phyloP scores from a whole-genome alignment of 2,888 invertebrate species.

The Abscondita cerata region DNA sequence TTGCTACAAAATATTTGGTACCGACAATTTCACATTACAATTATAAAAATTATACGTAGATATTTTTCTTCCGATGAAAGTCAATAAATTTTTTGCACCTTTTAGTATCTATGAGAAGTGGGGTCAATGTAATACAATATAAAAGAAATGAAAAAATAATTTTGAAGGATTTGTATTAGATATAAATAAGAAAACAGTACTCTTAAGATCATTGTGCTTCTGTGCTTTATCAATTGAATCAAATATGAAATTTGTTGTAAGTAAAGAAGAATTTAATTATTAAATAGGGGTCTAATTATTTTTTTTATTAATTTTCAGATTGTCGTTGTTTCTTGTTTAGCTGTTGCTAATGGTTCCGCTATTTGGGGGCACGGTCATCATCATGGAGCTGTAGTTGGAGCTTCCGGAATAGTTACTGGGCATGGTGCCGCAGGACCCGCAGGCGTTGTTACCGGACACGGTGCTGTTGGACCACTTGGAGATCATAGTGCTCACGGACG shows the following conservation, averaged over 20 bases:
- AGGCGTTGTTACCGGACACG: slow-evolving; percentile 38
- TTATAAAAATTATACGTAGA: too few species aligned
- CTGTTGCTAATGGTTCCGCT: slow-evolving; percentile 40
- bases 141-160: too few species aligned
- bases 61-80: too few species aligned
- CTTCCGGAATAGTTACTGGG: slow-evolving; percentile 38
- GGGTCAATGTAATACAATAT: too few species aligned
- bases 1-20: too few species aligned
- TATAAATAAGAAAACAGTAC: too few species aligned
- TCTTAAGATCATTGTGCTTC: too few species aligned
- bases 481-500: slow-evolving; percentile 16
- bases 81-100: too few species aligned
- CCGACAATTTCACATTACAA: too few species aligned
- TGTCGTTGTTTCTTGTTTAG: slow-evolving; percentile 41
- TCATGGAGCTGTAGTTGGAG: slow-evolving; percentile 34
- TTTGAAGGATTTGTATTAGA: too few species aligned
- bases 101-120: too few species aligned
- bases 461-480: slow-evolving; percentile 13
- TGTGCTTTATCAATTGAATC: too few species aligned
- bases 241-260: slow-evolving; percentile 44
- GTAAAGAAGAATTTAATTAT: slow-evolving; percentile 15
- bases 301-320: slow-evolving; percentile 34
- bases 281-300: not conserved
- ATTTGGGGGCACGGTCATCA: slow-evolving; percentile 26
- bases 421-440: slow-evolving; percentile 15